Percentiles rank a stretch among this genome's conserved stretches.
These are phyloP conservation scores for Ophion ventricosus DNA, from an alignment of 2,888 invertebrate species.

Conservation along the genomic window DNA sequence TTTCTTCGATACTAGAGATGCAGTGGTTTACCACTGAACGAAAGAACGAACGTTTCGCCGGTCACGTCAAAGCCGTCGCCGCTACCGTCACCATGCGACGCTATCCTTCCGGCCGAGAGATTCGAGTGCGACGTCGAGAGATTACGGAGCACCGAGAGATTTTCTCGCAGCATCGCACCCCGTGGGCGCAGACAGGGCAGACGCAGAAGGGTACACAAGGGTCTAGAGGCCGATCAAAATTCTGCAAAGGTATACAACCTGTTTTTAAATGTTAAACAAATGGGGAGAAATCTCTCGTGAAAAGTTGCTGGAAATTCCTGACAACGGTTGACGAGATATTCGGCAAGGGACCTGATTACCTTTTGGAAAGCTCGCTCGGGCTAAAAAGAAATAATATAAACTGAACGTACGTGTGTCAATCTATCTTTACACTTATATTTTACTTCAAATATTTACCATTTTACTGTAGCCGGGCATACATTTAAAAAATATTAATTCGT, in stretches of 20 bases:
- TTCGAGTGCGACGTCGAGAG: slow-evolving; percentile 87
- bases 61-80: slow-evolving; percentile 77
- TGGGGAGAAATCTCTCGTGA: too few species aligned
- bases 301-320: too few species aligned
- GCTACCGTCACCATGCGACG: slow-evolving; percentile 77
- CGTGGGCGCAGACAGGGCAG: slow-evolving; percentile 84
- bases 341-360: too few species aligned
- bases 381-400: too few species aligned
- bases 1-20: slow-evolving; percentile 74
- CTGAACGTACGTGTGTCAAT: too few species aligned
- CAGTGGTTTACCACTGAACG: slow-evolving; percentile 79
- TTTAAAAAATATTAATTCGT: not conserved
- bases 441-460: too few species aligned
- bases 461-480: too few species aligned
- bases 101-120: slow-evolving; percentile 77
- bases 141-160: slow-evolving; percentile 87
- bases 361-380: too few species aligned
- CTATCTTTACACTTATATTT: too few species aligned
- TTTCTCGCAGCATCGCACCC: slow-evolving; percentile 86
- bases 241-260: slow-evolving; percentile 77
- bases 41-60: slow-evolving; percentile 81
- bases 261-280: too few species aligned
- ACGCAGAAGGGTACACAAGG: slow-evolving; percentile 76
- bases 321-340: too few species aligned
- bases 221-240: slow-evolving; percentile 73